Evolutionary conservation across 2,113 vertebrate species (phyloP).

Genomic region (Gobius niger): DNA sequence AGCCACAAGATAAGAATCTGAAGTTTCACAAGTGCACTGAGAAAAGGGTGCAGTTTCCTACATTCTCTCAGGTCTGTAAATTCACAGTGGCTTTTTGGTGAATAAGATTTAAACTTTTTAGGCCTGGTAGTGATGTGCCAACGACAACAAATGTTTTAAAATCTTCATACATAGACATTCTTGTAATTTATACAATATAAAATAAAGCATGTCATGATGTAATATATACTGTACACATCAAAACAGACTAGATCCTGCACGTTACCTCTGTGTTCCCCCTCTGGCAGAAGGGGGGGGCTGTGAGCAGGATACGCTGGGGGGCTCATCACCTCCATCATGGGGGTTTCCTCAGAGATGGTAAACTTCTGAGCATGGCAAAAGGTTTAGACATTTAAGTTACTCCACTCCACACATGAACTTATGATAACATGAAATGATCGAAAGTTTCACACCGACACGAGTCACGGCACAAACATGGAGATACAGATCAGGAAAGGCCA

Average conservation of each 20-base stretch:
- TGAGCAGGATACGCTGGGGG: constrained; percentile 10
- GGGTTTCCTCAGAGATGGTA: constrained; percentile 30
- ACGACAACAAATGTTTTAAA: no score
- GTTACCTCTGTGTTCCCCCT: constrained; percentile 28
- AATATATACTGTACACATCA: no score
- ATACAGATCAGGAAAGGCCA: constrained; percentile 18
- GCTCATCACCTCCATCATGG: constrained; percentile 19
- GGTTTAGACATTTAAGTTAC: not conserved
- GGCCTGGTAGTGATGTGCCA: not conserved
- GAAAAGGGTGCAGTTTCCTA: not conserved
- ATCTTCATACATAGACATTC: no score
- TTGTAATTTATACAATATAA: no score
- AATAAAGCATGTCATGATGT: no score
- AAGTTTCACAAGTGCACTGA: not conserved
- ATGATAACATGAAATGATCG: not conserved
- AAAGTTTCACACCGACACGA: not conserved
- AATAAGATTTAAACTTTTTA: not conserved
- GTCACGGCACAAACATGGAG: not conserved
- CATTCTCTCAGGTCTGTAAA: not conserved
- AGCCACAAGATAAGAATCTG: constrained; percentile 24
- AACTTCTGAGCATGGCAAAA: constrained; percentile 27
- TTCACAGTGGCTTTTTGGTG: not conserved
- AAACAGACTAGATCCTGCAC: no score
- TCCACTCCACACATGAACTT: not conserved
- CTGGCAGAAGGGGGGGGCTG: not conserved